A percentile compares a stretch with the other conserved stretches of the same genome.
phyloP scores from a whole-genome alignment of 2,888 invertebrate species.

The Timandra comae region DNA sequence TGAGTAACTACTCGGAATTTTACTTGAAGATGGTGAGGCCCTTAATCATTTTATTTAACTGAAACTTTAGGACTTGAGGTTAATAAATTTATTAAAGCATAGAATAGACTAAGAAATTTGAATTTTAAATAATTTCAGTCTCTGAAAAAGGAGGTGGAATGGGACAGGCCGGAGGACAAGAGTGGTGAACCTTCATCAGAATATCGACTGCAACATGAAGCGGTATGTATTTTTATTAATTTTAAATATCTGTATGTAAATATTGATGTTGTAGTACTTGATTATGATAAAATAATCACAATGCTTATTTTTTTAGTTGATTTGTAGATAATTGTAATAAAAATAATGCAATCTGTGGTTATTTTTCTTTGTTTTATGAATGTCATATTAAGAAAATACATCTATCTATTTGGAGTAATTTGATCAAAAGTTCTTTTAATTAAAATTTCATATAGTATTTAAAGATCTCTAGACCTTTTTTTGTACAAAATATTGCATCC shows the following conservation, averaged over 20 bases:
- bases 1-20: no score
- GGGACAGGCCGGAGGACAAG: constrained; percentile 89
- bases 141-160: constrained; percentile 89
- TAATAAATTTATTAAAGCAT: no score
- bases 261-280: constrained; percentile 26
- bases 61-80: no score
- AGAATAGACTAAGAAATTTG: no score
- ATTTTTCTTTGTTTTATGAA: constrained; percentile 7
- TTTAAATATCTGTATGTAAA: constrained; percentile 19
- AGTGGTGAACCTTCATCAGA: constrained; percentile 86
- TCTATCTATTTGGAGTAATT: no score
- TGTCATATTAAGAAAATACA: constrained; percentile 5
- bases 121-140: constrained; percentile 81
- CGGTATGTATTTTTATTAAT: constrained; percentile 76
- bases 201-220: constrained; percentile 88
- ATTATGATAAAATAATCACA: constrained; percentile 23
- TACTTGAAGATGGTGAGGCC: no score
- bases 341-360: no score
- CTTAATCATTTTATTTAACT: no score
- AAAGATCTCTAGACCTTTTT: no score
- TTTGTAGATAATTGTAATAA: constrained; percentile 1
- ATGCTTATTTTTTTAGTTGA: constrained; percentile 6
- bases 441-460: no score
- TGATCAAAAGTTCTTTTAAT: no score
- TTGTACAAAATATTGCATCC: no score